Conservation (phyloP, 92 coral and sea anemone species). For the Plumapathes pennacea region DNA sequence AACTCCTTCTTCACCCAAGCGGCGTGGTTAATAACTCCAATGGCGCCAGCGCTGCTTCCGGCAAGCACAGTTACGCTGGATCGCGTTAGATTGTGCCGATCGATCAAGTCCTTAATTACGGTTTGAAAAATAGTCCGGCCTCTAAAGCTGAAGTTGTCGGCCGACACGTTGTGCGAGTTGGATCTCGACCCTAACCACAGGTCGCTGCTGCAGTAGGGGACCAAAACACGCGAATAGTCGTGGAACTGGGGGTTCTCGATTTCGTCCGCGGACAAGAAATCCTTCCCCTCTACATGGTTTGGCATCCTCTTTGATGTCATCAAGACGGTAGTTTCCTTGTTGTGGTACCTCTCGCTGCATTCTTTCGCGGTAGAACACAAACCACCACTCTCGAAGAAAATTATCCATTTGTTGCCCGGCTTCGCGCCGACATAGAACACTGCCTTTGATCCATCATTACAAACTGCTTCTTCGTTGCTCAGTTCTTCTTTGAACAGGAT, state of each 20-base stretch:
- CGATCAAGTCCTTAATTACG: slow-evolving; percentile 19
- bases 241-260: slow-evolving; percentile 42
- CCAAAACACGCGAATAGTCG: slow-evolving; percentile 41
- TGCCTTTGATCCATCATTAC: slow-evolving; percentile 58
- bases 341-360: slow-evolving; percentile 46
- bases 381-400: slow-evolving; percentile 67
- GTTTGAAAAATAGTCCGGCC: slow-evolving; percentile 47
- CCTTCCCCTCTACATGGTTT: slow-evolving; percentile 27
- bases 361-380: slow-evolving; percentile 46
- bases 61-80: slow-evolving; percentile 26
- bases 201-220: slow-evolving; percentile 65
- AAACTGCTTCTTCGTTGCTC: slow-evolving; percentile 15
- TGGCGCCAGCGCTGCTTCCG: slow-evolving; percentile 59
- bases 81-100: slow-evolving; percentile 1
- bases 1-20: slow-evolving; percentile 13
- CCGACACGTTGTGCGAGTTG: slow-evolving; percentile 16
- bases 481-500: too few relatives aligned
- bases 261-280: slow-evolving; percentile 27
- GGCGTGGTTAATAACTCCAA: slow-evolving; percentile 55
- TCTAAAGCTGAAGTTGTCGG: slow-evolving; percentile 42
- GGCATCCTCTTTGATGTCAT: slow-evolving; percentile 51
- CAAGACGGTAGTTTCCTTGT: slow-evolving; percentile 38
- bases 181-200: slow-evolving; percentile 47
- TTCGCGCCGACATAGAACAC: slow-evolving; percentile 24
- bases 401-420: slow-evolving; percentile 21